A percentile compares a stretch with the other conserved stretches of the same genome.
These are phyloP conservation scores for Columba janthina DNA, from an alignment of 2,113 vertebrate species.

Conservation along the genomic window DNA sequence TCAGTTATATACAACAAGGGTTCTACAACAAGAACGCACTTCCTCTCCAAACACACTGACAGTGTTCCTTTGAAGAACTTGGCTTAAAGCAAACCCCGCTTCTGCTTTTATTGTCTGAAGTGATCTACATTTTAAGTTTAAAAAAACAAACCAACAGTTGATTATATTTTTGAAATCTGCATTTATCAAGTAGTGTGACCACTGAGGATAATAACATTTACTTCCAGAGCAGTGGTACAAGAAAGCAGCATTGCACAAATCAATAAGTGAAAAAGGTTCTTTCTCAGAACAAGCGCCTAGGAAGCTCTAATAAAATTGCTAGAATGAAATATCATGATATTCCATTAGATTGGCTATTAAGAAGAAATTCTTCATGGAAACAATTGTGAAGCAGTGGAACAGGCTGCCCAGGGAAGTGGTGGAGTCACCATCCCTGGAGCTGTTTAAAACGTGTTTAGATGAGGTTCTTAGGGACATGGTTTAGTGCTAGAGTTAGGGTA, in stretches of 20 bases:
- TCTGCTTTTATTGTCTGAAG: not conserved
- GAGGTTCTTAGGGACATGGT: too few relatives aligned
- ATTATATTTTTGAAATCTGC: not conserved
- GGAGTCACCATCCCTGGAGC: too few relatives aligned
- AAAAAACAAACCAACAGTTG: not conserved
- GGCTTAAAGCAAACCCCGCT: not conserved
- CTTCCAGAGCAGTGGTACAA: not conserved
- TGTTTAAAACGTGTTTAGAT: too few relatives aligned
- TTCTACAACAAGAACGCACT: not conserved
- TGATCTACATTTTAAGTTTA: not conserved
- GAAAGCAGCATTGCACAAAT: not conserved
- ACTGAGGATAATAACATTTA: not conserved
- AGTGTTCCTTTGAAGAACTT: not conserved
- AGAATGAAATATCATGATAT: not conserved
- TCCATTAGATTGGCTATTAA: too few relatives aligned
- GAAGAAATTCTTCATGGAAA: too few relatives aligned
- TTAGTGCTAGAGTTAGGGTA: too few relatives aligned
- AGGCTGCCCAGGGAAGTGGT: too few relatives aligned
- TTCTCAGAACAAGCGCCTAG: not conserved
- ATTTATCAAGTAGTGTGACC: not conserved
- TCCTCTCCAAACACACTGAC: not conserved
- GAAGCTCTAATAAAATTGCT: not conserved
- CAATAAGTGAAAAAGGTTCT: not conserved
- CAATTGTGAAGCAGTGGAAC: too few relatives aligned
- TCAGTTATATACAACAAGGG: not conserved